Base-by-base conservation (phyloP, 2,797 vertebrate genomes). In the Chelon labrosus region DNA sequence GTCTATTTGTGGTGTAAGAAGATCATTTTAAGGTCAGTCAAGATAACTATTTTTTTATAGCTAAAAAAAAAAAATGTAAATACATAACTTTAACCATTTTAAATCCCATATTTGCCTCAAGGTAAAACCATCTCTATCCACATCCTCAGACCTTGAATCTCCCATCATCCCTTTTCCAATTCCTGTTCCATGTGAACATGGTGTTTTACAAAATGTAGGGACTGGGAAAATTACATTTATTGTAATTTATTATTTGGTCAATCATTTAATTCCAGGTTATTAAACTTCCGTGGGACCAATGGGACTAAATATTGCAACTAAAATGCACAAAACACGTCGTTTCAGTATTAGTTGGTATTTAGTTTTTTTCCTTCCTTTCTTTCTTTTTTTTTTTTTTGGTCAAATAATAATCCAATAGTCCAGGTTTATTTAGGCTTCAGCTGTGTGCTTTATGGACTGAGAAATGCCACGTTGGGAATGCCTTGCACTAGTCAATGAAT, bases 401-500 rank as follows among this genome's bases (percentile, higher is more conserved):
- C 25, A 27, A 27, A 27, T 27, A 27, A 27, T 27, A 71, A 82
- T 88, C 22, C 22, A 22, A 22, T 60, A 77, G 52, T 70, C 57
- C 3, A 49, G 3, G 0, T 84, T 77, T 78, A 37, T 75, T 75
- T 50, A 22, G 51, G 63, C 67, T 68, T 55, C 68, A 58, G 37
- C 38, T 79, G 22, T 37, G 50, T 65, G 71, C 57, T 79, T 83
- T 73, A 78, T 76, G 61, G 58, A 70, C 70, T 73, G 61, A 67
- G 50, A 77, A 78, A 77, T 7, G 25, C 22, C 20, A 57, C 22
- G 54, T 69, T 56, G 37, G 53, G 55, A 44, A 75, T 8, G 10
- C 56, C 52, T 2, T 7, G 42, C 50, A 38, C 20, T 10, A 62
- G 88, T 88, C 66, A 89, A 86, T 91, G 73, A 89, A 75, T 89